phyloP scores from a whole-genome alignment of 37 sponge, comb jelly and placozoan species.

The Crambe crambe region DNA sequence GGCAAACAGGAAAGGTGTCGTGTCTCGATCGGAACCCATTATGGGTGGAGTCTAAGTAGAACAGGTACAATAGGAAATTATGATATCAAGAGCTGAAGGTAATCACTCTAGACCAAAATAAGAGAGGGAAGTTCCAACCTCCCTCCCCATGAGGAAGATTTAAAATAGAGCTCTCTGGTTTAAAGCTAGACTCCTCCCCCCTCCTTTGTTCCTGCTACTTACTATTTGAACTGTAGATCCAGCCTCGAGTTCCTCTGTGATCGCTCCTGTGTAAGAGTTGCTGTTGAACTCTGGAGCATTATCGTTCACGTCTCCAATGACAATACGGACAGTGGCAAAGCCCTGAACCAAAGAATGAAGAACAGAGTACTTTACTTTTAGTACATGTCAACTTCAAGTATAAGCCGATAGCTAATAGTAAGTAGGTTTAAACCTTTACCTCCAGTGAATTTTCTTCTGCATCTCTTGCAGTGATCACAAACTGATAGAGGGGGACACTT shows the following conservation, averaged over 20 bases:
- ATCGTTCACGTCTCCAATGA: constrained; percentile 76
- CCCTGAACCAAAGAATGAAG: constrained; percentile 3
- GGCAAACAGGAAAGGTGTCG: constrained; percentile 7
- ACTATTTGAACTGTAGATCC: constrained; percentile 32
- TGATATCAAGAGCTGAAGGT: background rate
- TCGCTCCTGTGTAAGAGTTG: constrained; percentile 1
- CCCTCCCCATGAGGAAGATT: no score
- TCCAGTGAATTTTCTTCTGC: constrained; percentile 7
- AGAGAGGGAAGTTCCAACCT: no score
- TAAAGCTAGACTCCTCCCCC: no score
- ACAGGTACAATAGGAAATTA: background rate
- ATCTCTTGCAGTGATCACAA: constrained; percentile 50
- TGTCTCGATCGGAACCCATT: constrained; percentile 43
- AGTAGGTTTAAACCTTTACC: no score
- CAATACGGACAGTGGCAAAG: constrained; percentile 39
- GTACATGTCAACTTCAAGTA: background rate
- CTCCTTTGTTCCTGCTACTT: no score
- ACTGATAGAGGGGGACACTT: background rate
- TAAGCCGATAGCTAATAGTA: background rate
- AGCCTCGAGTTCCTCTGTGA: constrained; percentile 34
- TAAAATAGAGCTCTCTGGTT: no score
- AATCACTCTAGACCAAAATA: no score
- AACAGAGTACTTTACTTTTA: background rate
- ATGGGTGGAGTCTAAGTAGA: constrained; percentile 6
- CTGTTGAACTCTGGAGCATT: constrained; percentile 51